phyloP scores from a whole-genome alignment of 2,113 vertebrate genomes.

The Nothoprocta perdicaria region DNA sequence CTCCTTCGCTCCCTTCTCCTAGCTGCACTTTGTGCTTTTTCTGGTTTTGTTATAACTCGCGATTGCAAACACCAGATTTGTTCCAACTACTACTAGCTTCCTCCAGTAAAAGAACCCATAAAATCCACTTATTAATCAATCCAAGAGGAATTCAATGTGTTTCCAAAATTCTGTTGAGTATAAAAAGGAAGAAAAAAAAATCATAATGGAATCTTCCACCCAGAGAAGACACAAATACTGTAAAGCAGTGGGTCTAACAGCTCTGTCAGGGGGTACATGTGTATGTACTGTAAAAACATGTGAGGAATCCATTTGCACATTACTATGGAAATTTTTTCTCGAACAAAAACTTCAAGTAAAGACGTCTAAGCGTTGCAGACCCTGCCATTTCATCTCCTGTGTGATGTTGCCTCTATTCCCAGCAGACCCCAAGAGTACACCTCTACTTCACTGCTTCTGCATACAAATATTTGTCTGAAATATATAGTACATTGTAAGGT shows the following conservation, averaged over 20 bases:
- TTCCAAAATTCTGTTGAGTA: not conserved
- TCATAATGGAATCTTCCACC: not conserved
- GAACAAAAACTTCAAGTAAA: conserved; percentile 57
- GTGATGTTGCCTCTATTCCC: conserved; percentile 58
- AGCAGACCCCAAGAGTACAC: not conserved
- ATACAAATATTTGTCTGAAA: conserved; percentile 65
- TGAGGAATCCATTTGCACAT: conserved; percentile 61
- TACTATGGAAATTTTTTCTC: conserved; percentile 51
- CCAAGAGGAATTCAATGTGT: not conserved
- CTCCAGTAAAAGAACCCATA: not conserved
- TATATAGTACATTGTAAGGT: conserved; percentile 68
- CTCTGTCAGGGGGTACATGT: not conserved
- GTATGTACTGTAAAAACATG: conserved; percentile 33
- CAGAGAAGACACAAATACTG: not conserved
- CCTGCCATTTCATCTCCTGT: conserved; percentile 63
- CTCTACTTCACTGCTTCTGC: conserved; percentile 49
- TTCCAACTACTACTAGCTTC: not conserved
- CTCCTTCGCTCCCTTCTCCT: not conserved
- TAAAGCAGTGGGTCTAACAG: conserved; percentile 21
- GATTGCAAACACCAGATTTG: not conserved
- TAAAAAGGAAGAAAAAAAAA: not conserved
- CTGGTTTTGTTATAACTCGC: not conserved
- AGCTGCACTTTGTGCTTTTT: not conserved
- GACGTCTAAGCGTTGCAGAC: conserved; percentile 58
- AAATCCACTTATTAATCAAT: not conserved